These are phyloP conservation scores for Micrasema minimum DNA, from an alignment of 1,140 invertebrate genomes.

Conservation along the genomic window DNA sequence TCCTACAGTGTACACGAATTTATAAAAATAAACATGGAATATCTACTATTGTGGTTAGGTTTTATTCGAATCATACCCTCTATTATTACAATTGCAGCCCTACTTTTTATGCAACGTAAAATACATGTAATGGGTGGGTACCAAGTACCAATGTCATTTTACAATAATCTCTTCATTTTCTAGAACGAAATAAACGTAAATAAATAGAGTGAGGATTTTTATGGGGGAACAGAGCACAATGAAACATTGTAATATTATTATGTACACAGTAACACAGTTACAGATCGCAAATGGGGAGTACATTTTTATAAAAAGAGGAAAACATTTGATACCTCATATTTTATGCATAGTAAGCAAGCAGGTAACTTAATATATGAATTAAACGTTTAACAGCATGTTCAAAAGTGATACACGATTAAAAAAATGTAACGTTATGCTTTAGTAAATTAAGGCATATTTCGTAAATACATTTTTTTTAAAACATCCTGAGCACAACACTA, in stretches of 20 bases:
- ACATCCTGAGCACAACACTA: too few species aligned
- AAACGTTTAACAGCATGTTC: too few species aligned
- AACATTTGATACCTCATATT: too few species aligned
- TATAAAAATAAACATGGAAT: constrained; percentile 26
- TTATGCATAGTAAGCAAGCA: too few species aligned
- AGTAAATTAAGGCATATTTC: too few species aligned
- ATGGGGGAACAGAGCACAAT: constrained; percentile 2
- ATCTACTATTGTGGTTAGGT: constrained; percentile 25
- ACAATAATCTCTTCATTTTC: constrained; percentile 10
- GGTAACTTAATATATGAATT: too few species aligned
- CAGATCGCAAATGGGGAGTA: too few species aligned
- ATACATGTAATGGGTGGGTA: constrained; percentile 17
- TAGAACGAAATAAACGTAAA: neutral
- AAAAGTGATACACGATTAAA: too few species aligned
- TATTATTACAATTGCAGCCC: constrained; percentile 19
- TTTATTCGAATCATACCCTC: constrained; percentile 4
- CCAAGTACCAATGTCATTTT: constrained; percentile 4
- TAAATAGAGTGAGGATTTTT: neutral
- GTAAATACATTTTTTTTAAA: too few species aligned
- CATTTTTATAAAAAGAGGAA: too few species aligned
- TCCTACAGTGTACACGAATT: constrained; percentile 1
- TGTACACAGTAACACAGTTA: too few species aligned
- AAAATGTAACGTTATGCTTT: too few species aligned
- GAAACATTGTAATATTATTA: neutral
- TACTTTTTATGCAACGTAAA: constrained; percentile 5